Base-by-base conservation (phyloP, 2,113 vertebrate genomes). In the Sphaerodactylus townsendi region DNA sequence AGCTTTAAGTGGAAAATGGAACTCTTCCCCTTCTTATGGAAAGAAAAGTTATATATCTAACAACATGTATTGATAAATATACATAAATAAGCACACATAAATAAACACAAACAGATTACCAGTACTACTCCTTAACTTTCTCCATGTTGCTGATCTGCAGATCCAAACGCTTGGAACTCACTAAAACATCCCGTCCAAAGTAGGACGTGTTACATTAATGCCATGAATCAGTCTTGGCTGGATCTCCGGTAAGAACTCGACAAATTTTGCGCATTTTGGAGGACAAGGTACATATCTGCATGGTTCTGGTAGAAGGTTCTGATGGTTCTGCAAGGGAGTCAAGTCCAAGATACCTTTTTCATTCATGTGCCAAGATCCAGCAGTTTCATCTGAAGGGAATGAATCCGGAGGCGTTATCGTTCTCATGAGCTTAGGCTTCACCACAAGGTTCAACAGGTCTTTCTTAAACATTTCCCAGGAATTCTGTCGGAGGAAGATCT, bases 391-490 rank as follows among this genome's bases (percentile, higher is more conserved):
- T 65, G 2, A 1, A 1, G 66, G 71, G 21, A 85, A 86, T 46
- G 86, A 48, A 50, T 88, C 86, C 44, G 39, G 77, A 79, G 64
- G 35, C 62, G 46, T 14, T 64, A 44, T 7, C 72, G 84, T 69
- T 13, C 13, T 56, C 48, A 56, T 35, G 79, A n/a, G 3, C 73
- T 86, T 91, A 50, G 53, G 81, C 74, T 87, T 14, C 44, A 90
- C 46, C 56, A 95, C 53, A 56, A 91, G 79, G 10, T 25, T 84
- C 4, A 86, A 0, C 35, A 95, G 74, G 25, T 88, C 77, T 56
- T 92, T 89, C 79, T 94, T 94, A 73, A 94, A 88, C 68, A 90
- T 44, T 80, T 94, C 91, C 94, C 93, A 95, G 65, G 75, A 75
- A 10, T 94, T 90, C 81, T 95, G 88, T 71, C 87, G 75, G 56